These are phyloP conservation scores for Ophiodon elongatus DNA, from an alignment of 2,113 vertebrate genomes.

Conservation along the genomic window DNA sequence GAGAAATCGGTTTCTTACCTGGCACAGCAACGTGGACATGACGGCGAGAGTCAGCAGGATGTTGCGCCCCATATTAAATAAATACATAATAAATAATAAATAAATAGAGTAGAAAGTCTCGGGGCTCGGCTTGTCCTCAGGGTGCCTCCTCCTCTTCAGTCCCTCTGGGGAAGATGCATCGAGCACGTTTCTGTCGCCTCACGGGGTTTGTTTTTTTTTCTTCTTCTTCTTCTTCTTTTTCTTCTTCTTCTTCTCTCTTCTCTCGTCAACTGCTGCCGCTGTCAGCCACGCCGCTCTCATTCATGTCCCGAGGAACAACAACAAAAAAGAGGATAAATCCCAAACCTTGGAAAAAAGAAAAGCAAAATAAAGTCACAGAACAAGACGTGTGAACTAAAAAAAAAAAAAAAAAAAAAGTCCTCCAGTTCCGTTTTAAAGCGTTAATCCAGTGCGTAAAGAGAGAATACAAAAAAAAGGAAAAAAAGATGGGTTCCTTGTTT, in stretches of 20 bases:
- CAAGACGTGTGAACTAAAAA: not conserved
- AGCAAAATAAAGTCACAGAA: slow-evolving; percentile 2
- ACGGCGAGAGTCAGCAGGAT: slow-evolving; percentile 86
- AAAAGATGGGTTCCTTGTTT: slow-evolving; percentile 35
- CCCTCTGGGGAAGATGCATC: slow-evolving; percentile 78
- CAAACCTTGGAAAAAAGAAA: slow-evolving; percentile 18
- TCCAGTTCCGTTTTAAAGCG: slow-evolving; percentile 52
- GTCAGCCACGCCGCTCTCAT: slow-evolving; percentile 72
- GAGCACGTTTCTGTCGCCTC: slow-evolving; percentile 68
- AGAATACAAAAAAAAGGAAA: not conserved
- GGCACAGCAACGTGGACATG: slow-evolving; percentile 87
- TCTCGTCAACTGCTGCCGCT: slow-evolving; percentile 73
- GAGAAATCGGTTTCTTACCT: slow-evolving; percentile 84
- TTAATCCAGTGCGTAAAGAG: slow-evolving; percentile 77
- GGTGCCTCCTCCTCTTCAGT: slow-evolving; percentile 70
- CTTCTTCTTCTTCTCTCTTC: slow-evolving; percentile 18
- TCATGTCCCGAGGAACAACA: slow-evolving; percentile 69
- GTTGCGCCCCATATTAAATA: slow-evolving; percentile 89
- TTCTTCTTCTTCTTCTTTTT: slow-evolving; percentile 19
- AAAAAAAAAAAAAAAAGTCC: slow-evolving; percentile 38
- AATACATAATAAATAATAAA: slow-evolving; percentile 81
- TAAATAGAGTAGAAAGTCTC: slow-evolving; percentile 70
- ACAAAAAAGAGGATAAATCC: slow-evolving; percentile 59
- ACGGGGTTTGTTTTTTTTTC: slow-evolving; percentile 10
- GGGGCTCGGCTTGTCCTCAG: slow-evolving; percentile 76